Evolutionary conservation across 2,888 invertebrate genomes (phyloP).

Genomic region (Blera fallax): DNA sequence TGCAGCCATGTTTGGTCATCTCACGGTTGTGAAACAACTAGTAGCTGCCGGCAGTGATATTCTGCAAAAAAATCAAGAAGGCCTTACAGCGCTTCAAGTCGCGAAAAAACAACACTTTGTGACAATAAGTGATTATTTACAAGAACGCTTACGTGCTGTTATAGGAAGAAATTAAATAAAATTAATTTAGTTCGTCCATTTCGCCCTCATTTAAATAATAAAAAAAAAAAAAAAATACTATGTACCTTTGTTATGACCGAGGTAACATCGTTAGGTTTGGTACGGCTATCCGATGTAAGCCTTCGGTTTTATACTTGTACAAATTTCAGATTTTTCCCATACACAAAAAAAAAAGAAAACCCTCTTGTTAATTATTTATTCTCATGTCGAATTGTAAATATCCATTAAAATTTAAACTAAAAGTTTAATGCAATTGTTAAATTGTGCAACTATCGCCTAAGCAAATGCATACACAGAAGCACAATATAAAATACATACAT

Average conservation of each 20-base stretch:
- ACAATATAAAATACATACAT: conserved; percentile 36
- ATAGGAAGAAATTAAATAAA: conserved; percentile 46
- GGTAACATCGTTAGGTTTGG: conserved; percentile 5
- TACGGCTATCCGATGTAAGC: not conserved
- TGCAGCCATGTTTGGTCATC: conserved; percentile 93
- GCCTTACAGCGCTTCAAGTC: conserved; percentile 86
- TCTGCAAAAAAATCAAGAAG: conserved; percentile 87
- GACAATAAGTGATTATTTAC: conserved; percentile 80
- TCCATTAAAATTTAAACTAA: conserved; percentile 23
- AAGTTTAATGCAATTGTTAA: conserved; percentile 58
- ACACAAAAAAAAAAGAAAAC: not conserved
- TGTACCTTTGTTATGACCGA: conserved; percentile 60
- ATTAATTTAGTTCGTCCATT: not conserved
- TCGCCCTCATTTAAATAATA: not conserved
- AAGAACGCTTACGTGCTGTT: conserved; percentile 76
- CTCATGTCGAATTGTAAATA: conserved; percentile 45
- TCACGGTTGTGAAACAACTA: conserved; percentile 89
- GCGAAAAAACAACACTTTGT: conserved; percentile 83
- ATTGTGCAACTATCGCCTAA: conserved; percentile 49
- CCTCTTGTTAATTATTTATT: conserved; percentile 52
- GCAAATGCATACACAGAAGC: conserved; percentile 27
- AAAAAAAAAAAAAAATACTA: conserved; percentile 24
- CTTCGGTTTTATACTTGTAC: conserved; percentile 46
- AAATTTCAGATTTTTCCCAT: conserved; percentile 28
- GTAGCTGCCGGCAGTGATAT: conserved; percentile 88